These are phyloP conservation scores for Ammodytes marinus DNA, from an alignment of 2,113 vertebrate genomes.

Conservation along the genomic window DNA sequence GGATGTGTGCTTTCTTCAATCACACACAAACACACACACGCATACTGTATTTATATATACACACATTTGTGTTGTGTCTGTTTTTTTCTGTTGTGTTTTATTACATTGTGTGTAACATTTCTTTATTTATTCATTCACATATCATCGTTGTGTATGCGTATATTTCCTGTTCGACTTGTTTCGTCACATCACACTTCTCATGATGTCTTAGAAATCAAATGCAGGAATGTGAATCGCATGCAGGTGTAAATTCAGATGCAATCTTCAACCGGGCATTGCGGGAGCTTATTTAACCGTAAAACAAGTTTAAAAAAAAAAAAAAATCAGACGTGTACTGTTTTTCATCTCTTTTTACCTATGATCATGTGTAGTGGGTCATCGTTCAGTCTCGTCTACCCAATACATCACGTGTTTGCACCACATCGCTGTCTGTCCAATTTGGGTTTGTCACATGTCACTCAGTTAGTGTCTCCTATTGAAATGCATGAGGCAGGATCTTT, in stretches of 20 bases:
- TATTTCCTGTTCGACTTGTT: slow-evolving; percentile 20
- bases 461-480: slow-evolving; percentile 43
- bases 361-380: neutral
- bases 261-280: slow-evolving; percentile 5
- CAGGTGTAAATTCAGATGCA: neutral
- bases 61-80: slow-evolving; percentile 16
- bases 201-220: slow-evolving; percentile 9
- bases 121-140: slow-evolving; percentile 43
- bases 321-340: neutral
- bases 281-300: neutral
- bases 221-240: slow-evolving; percentile 4
- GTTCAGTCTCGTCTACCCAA: neutral
- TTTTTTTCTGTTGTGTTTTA: slow-evolving; percentile 32
- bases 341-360: no score
- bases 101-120: slow-evolving; percentile 19
- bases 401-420: slow-evolving; percentile 37
- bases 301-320: neutral
- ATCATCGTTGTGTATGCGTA: slow-evolving; percentile 26
- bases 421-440: slow-evolving; percentile 38
- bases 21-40: neutral
- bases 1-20: neutral
- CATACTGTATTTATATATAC: neutral
- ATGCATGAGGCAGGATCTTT: neutral
- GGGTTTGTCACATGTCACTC: slow-evolving; percentile 53
- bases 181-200: slow-evolving; percentile 18